Evolutionary conservation across 2,888 invertebrate genomes (phyloP).

Genomic region (Apamea anceps): DNA sequence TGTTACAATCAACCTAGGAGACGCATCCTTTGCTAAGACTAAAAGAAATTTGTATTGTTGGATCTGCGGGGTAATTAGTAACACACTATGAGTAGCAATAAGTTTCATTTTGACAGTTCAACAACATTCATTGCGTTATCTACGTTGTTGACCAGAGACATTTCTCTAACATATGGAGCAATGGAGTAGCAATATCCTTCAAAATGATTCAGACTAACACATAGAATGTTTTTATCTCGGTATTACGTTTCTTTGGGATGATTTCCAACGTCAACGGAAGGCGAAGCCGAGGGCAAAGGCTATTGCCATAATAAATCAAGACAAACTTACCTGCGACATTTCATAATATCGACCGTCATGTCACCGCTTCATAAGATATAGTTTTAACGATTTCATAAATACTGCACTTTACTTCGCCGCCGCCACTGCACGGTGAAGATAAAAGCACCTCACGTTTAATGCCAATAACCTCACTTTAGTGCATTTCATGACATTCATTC

Average conservation of each 20-base stretch:
- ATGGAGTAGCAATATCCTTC: no score
- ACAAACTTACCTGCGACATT: background rate
- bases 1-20: background rate
- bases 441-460: constrained; percentile 25
- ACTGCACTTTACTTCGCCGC: constrained; percentile 13
- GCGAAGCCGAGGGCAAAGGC: no score
- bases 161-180: no score
- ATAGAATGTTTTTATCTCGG: no score
- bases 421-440: constrained; percentile 34
- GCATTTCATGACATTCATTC: constrained; percentile 25
- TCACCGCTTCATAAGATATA: constrained; percentile 15
- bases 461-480: constrained; percentile 47
- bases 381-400: constrained; percentile 34
- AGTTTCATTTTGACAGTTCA: no score
- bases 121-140: no score
- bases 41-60: background rate
- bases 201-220: no score
- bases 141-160: no score
- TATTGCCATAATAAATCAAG: background rate
- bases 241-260: no score
- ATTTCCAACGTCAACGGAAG: no score
- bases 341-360: background rate
- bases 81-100: no score
- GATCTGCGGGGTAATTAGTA: no score
- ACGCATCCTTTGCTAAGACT: background rate